Percentiles rank a stretch among this genome's conserved stretches.
Evolutionary conservation across 37 sponge, comb jelly and placozoan species (phyloP).

Genomic region (Crambe crambe): DNA sequence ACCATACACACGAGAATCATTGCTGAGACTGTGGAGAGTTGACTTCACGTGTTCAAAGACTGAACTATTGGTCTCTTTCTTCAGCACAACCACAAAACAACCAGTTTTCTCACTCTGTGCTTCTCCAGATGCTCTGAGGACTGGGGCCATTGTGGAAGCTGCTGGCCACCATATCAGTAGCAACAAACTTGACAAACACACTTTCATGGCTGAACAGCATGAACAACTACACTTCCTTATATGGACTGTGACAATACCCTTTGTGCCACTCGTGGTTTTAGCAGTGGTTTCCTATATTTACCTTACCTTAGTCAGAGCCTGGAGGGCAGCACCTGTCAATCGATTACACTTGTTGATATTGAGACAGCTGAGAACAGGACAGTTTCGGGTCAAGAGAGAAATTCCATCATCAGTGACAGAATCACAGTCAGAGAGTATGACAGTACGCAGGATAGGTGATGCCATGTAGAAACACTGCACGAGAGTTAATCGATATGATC

Average conservation of each 20-base stretch:
- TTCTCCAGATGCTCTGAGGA: constrained; percentile 26
- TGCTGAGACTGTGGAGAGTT: constrained; percentile 1
- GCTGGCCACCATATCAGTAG: not conserved
- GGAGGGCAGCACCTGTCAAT: constrained; percentile 34
- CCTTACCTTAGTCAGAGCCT: constrained; percentile 27
- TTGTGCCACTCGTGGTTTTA: not conserved
- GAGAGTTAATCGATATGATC: not conserved
- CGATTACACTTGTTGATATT: constrained; percentile 30
- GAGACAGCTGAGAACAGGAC: constrained; percentile 8
- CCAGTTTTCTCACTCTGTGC: constrained; percentile 47
- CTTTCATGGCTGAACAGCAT: not conserved
- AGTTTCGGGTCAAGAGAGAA: constrained; percentile 12
- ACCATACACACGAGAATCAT: constrained; percentile 14
- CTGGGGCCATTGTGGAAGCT: constrained; percentile 15
- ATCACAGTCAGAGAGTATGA: constrained; percentile 10
- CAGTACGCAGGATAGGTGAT: not conserved
- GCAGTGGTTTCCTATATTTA: not conserved
- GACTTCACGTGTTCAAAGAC: not conserved
- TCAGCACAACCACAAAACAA: constrained; percentile 47
- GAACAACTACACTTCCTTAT: not conserved
- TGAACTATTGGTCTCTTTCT: constrained; percentile 16
- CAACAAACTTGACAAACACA: not conserved
- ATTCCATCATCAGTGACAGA: constrained; percentile 15
- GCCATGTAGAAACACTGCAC: constrained; percentile 36
- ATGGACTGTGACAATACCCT: not conserved